phyloP scores from a whole-genome alignment of 2,888 invertebrate genomes.

The Meteorus colon region DNA sequence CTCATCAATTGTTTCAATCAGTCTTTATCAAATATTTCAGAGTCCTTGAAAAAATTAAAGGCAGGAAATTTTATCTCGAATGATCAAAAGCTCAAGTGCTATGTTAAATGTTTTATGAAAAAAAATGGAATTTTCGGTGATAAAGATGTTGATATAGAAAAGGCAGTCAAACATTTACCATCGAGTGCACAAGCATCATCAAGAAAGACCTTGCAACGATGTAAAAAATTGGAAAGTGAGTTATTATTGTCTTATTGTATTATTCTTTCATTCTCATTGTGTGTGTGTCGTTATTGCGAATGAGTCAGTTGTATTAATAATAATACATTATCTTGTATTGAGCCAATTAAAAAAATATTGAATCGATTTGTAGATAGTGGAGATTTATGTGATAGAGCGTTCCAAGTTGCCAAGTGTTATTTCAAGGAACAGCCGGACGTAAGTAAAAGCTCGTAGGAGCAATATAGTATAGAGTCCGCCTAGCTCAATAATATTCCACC shows the following conservation, averaged over 20 bases:
- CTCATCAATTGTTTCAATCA: not conserved
- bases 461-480: not conserved
- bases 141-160: constrained; percentile 59
- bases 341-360: constrained; percentile 9
- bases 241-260: constrained; percentile 25
- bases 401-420: constrained; percentile 62
- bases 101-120: constrained; percentile 63
- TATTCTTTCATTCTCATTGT: not conserved
- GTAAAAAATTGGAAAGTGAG: constrained; percentile 60
- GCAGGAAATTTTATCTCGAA: constrained; percentile 58
- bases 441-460: constrained; percentile 35
- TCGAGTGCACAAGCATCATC: constrained; percentile 55
- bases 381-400: constrained; percentile 64
- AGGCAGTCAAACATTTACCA: constrained; percentile 60
- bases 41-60: constrained; percentile 59
- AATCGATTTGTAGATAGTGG: constrained; percentile 53
- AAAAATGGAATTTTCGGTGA: constrained; percentile 61
- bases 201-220: constrained; percentile 55
- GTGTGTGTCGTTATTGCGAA: no score
- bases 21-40: constrained; percentile 48
- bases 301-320: no score
- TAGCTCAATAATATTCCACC: constrained; percentile 21
- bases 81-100: constrained; percentile 64
- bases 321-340: not conserved
- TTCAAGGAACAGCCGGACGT: constrained; percentile 61